phyloP scores from a whole-genome alignment of 1,140 invertebrate species.

The Drosophila hydei region DNA sequence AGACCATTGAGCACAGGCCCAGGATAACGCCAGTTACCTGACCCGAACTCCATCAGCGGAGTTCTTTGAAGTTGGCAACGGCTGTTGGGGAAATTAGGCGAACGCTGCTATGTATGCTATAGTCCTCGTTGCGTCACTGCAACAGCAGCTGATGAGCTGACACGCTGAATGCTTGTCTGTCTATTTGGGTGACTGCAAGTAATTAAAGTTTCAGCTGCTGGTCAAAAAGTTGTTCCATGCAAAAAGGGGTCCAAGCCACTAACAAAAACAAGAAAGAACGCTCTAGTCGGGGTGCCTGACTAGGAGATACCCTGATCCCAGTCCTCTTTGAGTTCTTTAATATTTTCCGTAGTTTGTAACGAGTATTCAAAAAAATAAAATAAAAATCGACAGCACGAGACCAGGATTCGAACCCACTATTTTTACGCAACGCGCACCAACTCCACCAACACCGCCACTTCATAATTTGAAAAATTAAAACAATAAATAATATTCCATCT shows the following conservation, averaged over 20 bases:
- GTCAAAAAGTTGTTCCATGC: constrained; percentile 17
- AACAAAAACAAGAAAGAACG: constrained; percentile 28
- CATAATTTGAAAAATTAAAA: no score
- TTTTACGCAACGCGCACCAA: no score
- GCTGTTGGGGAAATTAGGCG: not conserved
- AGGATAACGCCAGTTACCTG: not conserved
- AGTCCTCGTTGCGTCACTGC: not conserved
- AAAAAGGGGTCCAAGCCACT: constrained; percentile 28
- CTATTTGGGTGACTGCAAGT: constrained; percentile 1
- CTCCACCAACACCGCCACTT: no score
- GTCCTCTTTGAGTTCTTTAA: no score
- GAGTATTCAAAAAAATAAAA: not conserved
- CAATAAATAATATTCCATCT: no score
- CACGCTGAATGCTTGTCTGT: not conserved
- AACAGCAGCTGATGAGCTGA: not conserved
- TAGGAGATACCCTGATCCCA: no score
- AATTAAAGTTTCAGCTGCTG: constrained; percentile 40
- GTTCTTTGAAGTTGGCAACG: constrained; percentile 31
- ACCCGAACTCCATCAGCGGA: not conserved
- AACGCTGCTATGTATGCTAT: constrained; percentile 25
- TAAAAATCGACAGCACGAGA: no score
- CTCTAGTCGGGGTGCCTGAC: no score
- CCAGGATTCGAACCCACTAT: no score
- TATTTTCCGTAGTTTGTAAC: not conserved
- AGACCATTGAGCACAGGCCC: constrained; percentile 22